phyloP scores from a whole-genome alignment of 2,888 invertebrate species.

The Tipula helvola region DNA sequence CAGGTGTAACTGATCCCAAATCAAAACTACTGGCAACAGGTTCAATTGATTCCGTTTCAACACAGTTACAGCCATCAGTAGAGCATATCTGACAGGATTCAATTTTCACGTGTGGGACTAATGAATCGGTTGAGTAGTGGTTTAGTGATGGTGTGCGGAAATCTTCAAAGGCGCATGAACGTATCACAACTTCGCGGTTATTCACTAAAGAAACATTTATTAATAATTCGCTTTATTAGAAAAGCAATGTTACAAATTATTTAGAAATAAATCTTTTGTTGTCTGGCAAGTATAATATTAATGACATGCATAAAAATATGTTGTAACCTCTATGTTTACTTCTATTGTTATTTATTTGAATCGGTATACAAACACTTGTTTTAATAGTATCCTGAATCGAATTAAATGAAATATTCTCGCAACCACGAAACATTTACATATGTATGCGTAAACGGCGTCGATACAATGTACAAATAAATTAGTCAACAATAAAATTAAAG shows the following conservation, averaged over 20 bases:
- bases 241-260: no score
- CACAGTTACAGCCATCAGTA: slow-evolving; percentile 33
- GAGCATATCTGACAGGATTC: slow-evolving; percentile 33
- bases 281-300: not conserved
- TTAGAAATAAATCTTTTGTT: not conserved
- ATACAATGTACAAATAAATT: no score
- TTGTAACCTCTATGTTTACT: not conserved
- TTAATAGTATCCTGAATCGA: not conserved
- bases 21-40: no score
- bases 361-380: not conserved
- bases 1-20: slow-evolving; percentile 21
- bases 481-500: not conserved
- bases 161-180: slow-evolving; percentile 35
- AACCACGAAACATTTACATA: not conserved
- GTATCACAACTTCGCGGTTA: slow-evolving; percentile 32
- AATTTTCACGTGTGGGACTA: slow-evolving; percentile 33
- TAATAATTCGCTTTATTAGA: not conserved
- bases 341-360: not conserved
- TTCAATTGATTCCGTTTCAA: slow-evolving; percentile 1
- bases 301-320: not conserved
- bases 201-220: slow-evolving; percentile 23
- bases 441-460: not conserved
- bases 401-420: not conserved
- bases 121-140: slow-evolving; percentile 30
- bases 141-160: slow-evolving; percentile 29